Base-by-base conservation (phyloP, 1,140 invertebrate species). In the Triops cancriformis region DNA sequence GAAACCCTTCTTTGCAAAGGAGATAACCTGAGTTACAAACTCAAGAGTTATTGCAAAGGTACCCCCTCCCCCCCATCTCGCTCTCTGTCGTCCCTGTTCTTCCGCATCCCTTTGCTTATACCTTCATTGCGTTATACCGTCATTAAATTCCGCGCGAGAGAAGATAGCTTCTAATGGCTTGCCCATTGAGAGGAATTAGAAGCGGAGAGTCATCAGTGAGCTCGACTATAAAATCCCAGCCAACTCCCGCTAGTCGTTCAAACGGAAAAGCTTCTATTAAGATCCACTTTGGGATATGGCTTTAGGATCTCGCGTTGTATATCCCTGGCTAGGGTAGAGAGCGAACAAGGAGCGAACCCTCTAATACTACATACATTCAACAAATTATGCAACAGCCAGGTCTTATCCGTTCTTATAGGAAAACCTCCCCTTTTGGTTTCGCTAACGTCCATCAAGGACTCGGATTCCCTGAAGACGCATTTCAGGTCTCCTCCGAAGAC, bases 261-360 rank as follows among this genome's bases (percentile, higher is more conserved):
- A 18, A 9, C 51, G 51, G 51, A 64, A 64, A 64, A 64, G 51
- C 51, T 64, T 64, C 51, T 64, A 64, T 64, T 64, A 64, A 64
- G 51, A 64, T 64, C 51, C 51, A 64, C 51, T 64, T 64, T 64
- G 51, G 51, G 51, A 64, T 64, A 64, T 64, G 51, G 51, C 51
- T 64, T 64, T 23, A 64, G 51, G 51, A 64, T 64, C 51, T 64
- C 23, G 10, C 51, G 51, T 6, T 37, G 31, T 64, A 64, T 64
- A 18, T 14, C 51, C 14, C 14, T 64, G 2, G 51, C 51, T 18
- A 64, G 23, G 51, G 51, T 18, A n/a, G 6, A 64, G 23, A 64
- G 23, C 51, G 51, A 64, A 18, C 51, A 64, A 64, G 51, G 51
- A 64, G 23, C 10, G 18, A 64, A n/a, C 51, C n/a, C 51, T 23